phyloP scores from a whole-genome alignment of 2,888 invertebrate genomes.

The Pterostichus niger region DNA sequence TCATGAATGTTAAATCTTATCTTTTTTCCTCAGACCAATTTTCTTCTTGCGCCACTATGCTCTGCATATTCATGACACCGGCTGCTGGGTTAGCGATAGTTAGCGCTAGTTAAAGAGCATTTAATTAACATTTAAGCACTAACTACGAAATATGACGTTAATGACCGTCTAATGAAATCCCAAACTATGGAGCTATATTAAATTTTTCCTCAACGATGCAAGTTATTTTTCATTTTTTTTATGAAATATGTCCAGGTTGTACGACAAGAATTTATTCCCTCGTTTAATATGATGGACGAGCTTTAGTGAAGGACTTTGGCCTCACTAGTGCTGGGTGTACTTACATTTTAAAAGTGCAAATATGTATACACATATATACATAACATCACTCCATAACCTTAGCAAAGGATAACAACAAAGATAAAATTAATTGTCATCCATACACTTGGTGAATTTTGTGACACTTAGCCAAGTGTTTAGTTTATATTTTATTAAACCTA shows the following conservation, averaged over 20 bases:
- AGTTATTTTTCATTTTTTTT: conserved; percentile 11
- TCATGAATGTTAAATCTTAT: conserved; percentile 15
- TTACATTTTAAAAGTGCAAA: no score
- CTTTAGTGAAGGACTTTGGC: no score
- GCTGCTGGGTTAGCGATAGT: neutral
- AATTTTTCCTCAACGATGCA: neutral
- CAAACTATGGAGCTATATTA: neutral
- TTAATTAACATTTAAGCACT: conserved; percentile 20
- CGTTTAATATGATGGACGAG: neutral
- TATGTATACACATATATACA: no score
- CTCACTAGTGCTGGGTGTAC: no score
- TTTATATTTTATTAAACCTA: no score
- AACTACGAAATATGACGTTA: conserved; percentile 10
- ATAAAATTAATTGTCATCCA: no score
- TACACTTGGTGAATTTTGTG: no score
- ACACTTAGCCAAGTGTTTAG: no score
- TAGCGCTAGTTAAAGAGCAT: neutral
- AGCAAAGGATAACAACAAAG: no score
- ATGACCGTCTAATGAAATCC: conserved; percentile 1
- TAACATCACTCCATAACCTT: no score
- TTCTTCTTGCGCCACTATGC: neutral
- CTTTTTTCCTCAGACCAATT: conserved; percentile 6
- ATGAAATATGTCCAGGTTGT: neutral
- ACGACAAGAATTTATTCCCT: neutral
- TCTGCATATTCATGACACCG: conserved; percentile 4